A percentile compares a stretch with the other conserved stretches of the same genome.
These are phyloP conservation scores for Petrocephalus zakoni DNA, from an alignment of 2,113 vertebrate species.

Conservation along the genomic window DNA sequence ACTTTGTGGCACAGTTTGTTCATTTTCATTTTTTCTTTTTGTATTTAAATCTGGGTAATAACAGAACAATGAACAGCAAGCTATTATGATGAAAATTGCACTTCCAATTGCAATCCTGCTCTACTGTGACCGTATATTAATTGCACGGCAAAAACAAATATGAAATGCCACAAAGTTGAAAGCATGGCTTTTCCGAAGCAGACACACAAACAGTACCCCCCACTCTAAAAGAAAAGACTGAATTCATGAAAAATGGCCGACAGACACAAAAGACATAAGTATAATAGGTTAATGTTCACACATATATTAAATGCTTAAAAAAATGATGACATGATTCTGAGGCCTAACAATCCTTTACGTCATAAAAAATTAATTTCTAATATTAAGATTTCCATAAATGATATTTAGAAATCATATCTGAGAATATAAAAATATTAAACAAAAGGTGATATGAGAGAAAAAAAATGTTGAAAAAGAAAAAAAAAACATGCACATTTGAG, in stretches of 20 bases:
- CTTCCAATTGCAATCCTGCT: background rate
- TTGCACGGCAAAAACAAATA: background rate
- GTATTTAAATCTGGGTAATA: background rate
- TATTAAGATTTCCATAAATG: slow-evolving; percentile 25
- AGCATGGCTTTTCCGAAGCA: slow-evolving; percentile 49
- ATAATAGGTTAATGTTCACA: slow-evolving; percentile 38
- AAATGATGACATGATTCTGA: slow-evolving; percentile 33
- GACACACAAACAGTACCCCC: slow-evolving; percentile 37
- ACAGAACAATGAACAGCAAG: background rate
- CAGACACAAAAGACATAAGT: slow-evolving; percentile 41
- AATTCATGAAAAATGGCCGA: slow-evolving; percentile 40
- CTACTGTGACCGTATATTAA: background rate
- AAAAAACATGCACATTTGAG: slow-evolving; percentile 10
- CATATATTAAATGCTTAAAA: slow-evolving; percentile 47
- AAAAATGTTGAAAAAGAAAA: slow-evolving; percentile 16
- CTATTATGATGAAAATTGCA: background rate
- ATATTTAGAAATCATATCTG: background rate
- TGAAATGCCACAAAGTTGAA: slow-evolving; percentile 52
- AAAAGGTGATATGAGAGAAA: slow-evolving; percentile 22
- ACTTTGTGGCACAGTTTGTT: slow-evolving; percentile 41
- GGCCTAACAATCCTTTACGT: slow-evolving; percentile 25
- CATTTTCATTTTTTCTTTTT: background rate
- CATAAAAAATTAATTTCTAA: slow-evolving; percentile 26
- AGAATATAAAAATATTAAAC: slow-evolving; percentile 1
- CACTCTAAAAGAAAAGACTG: slow-evolving; percentile 27